Base-by-base conservation (phyloP, 2,888 invertebrate genomes). In the Noctua janthina region DNA sequence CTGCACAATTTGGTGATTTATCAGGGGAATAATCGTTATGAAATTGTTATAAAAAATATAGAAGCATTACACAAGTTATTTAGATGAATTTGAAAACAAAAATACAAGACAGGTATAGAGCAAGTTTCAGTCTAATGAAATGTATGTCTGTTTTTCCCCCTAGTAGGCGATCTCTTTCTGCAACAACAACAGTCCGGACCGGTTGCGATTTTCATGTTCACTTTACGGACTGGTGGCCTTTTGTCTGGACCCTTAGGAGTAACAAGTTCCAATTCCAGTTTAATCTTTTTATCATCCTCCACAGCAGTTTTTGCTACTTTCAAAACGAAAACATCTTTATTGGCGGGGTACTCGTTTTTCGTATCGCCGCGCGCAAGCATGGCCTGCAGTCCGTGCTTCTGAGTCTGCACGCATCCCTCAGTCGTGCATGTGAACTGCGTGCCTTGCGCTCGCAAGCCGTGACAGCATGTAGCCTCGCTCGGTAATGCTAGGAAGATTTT, bases 251-350 rank as follows among this genome's bases (percentile, higher is more conserved):
- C 97, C 89, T 97, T 98, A 0, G 98, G 98, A 0, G 98, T 97
- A 76, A 97, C 97, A 90, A 98, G 94, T 91, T 98, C 98, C 88
- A 98, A 89, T 93, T 98, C 98, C 51, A 96, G 78, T 93, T 97
- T 98, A 75, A 97, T 97, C 92, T 98, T 98, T 90, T 97, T 97
- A 76, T 97, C 97, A 0, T 96, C 97, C 23, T 97, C 97, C 81
- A 97, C 97, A 2, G 97, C 97, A 84, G 98, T 98, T 92, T 98
- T 98, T 1, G 98, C 98, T 69, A 98, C 98, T 92, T 98, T 97
- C 76, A 98, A 92, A n/a, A 98, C 97, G 85, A 98, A 98, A 11
- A 97, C 95, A 85, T 98, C 97, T 89, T 95, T 97, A 70, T 97
- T 97, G 0, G 96, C 96, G 0, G 96, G 96, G 83, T 97, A 92